These are phyloP conservation scores for Xylota segnis DNA, from an alignment of 2,888 invertebrate genomes.

Conservation along the genomic window DNA sequence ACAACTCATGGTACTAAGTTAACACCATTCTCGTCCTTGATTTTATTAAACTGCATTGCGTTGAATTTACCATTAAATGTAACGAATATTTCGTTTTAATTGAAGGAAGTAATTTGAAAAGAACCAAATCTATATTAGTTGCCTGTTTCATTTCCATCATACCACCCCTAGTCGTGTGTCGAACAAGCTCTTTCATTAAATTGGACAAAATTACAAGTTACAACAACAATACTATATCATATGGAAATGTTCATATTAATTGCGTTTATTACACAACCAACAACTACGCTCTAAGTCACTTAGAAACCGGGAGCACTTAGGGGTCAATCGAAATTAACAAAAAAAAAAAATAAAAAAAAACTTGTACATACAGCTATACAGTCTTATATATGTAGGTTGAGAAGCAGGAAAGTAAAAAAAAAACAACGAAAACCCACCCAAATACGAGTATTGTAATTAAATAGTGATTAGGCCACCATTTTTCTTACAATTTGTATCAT, in stretches of 20 bases:
- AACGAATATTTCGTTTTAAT: conserved; percentile 37
- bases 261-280: conserved; percentile 68
- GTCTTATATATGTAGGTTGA: background rate
- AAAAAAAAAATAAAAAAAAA: conserved; percentile 10
- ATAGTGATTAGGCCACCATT: conserved; percentile 85
- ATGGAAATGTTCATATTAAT: conserved; percentile 67
- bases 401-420: conserved; percentile 19
- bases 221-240: conserved; percentile 56
- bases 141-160: conserved; percentile 24
- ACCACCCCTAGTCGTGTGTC: background rate
- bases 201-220: conserved; percentile 56
- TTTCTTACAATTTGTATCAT: conserved; percentile 79
- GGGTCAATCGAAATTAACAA: conserved; percentile 71
- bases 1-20: too few species aligned
- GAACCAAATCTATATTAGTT: conserved; percentile 21
- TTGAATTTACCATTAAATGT: conserved; percentile 7
- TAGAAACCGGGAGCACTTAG: conserved; percentile 63
- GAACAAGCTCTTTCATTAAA: conserved; percentile 24
- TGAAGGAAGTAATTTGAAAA: conserved; percentile 57
- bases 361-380: background rate
- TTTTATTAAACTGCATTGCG: background rate
- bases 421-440: conserved; percentile 65
- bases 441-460: conserved; percentile 80
- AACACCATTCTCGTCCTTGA: too few species aligned
- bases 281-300: conserved; percentile 30